Base-by-base conservation (phyloP, 2,797 vertebrate genomes). In the Glossophaga mutica region DNA sequence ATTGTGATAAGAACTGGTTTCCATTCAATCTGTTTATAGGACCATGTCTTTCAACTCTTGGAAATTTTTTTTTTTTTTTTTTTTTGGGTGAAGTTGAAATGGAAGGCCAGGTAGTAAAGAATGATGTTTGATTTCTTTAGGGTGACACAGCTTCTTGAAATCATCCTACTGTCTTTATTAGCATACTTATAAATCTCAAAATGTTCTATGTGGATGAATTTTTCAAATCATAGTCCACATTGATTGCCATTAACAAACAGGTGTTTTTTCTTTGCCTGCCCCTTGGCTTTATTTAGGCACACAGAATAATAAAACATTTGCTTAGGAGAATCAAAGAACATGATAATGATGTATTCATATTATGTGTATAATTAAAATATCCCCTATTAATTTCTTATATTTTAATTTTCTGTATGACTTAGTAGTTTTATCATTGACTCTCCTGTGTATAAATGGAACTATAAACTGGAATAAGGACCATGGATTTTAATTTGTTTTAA, bases 161-260 rank as follows among this genome's bases (percentile, higher is more conserved):
- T 91, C 62, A 87, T 68, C 29, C 6, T 32, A 24, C 50, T 67
- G 12, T 81, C 37, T 82, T 93, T 91, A 74, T 90, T 83, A 79
- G 62, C 26, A 79, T 14, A 85, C n/a, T 79, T 79, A 71, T 0
- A 42, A 52, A 76, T 88, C 21, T 22, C 6, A 7, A 57, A 76
- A 94, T 15, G 7, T 87, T 88, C 52, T 94, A 12, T 46, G 57
- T 92, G 50, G 62, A n/a, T 86, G 24, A 65, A 76, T 85, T 92
- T 92, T 95, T 96, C 59, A 71, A 74, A 55, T 87, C 52, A 67
- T 68, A 68, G 15, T 76, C 15, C 84, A 70, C 71, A 89, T 67
- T 85, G 32, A 26, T 42, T 34, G 29, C 57, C 18, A 55, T 91
- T 78, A 86, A 24, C 46, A 70, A 82, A 42, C 21, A 21, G 34